Evolutionary conservation across 2,888 invertebrate species (phyloP), one percentile per base, ranked within the genome.

Genomic region (Eilema caniola): DNA sequence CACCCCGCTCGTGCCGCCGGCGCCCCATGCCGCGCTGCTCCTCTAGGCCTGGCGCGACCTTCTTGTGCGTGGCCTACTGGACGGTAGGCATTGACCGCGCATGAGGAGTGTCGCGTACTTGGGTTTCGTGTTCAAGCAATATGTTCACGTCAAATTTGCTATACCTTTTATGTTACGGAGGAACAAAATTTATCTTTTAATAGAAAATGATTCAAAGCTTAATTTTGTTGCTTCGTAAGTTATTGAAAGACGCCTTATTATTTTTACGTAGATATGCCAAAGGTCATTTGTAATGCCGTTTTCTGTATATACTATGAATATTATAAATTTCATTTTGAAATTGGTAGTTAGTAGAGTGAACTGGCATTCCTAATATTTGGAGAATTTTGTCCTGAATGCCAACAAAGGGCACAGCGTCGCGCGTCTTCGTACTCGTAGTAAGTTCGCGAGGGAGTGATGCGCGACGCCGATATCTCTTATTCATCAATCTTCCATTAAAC

Each of bases 41-140:
- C 91, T 95, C 84, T 95, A 95, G 95, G 95, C 94, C 93, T 95
- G 95, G 95, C 95, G 95, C 94, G 95, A 95, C 94, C 95, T 95
- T 93, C 93, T 95, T 59, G 92, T 95, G 77, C 93, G 94, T 86
- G 94, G 94, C 75, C 87, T 95, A 77, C 90, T 94, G 24, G 90
- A 93, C 70, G 86, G 88, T 73, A 90, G 90, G 77, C 93, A 92
- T 81, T 93, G 89, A 93, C 86, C 87, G 89, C 86, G 86, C 83
- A 83, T 85, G 72, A 61, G 92, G 95, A 92, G 94, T 68, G 95
- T 95, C 93, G 95, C 92, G 73, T 53, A 57, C 62, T 24, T 69
- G 60, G 20, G 28, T 65, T 66, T 60, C 41, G 31, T 72, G 70
- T 64, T 69, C 59, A 68, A 73, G 62, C 31, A 16, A 25, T 12